phyloP scores from a whole-genome alignment of 1,140 invertebrate species.

The Campoletis sonorensis region DNA sequence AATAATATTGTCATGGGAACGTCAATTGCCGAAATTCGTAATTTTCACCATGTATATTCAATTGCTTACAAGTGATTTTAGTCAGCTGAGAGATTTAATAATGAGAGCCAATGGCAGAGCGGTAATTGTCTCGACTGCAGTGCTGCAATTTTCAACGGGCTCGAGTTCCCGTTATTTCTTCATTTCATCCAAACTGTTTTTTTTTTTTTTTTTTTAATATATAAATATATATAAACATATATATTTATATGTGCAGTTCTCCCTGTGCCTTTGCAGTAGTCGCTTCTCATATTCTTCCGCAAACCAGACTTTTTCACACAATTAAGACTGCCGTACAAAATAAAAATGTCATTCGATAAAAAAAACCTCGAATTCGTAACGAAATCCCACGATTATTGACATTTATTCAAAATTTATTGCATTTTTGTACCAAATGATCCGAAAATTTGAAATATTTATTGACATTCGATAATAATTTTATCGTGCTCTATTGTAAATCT shows the following conservation, averaged over 20 bases:
- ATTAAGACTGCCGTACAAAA: no score
- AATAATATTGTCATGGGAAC: background rate
- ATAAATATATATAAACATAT: background rate
- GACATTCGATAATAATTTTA: no score
- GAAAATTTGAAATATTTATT: no score
- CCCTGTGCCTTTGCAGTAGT: constrained; percentile 57
- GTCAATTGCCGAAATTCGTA: background rate
- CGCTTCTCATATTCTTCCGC: constrained; percentile 23
- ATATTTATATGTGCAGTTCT: constrained; percentile 26
- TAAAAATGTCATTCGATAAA: no score
- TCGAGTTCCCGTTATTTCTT: constrained; percentile 24
- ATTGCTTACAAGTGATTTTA: constrained; percentile 28
- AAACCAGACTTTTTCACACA: background rate
- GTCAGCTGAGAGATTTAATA: constrained; percentile 73
- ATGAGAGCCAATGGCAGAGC: constrained; percentile 77
- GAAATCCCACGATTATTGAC: no score
- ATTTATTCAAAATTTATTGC: no score
- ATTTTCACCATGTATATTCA: constrained; percentile 23
- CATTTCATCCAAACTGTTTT: no score
- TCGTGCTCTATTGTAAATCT: no score
- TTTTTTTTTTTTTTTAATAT: background rate
- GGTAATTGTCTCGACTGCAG: constrained; percentile 74
- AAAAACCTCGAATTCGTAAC: no score
- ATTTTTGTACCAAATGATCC: no score
- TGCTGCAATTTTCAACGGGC: constrained; percentile 48